Percentiles rank a stretch among this genome's conserved stretches.
phyloP scores from a whole-genome alignment of 1,140 invertebrate genomes.

The Orius laevigatus region DNA sequence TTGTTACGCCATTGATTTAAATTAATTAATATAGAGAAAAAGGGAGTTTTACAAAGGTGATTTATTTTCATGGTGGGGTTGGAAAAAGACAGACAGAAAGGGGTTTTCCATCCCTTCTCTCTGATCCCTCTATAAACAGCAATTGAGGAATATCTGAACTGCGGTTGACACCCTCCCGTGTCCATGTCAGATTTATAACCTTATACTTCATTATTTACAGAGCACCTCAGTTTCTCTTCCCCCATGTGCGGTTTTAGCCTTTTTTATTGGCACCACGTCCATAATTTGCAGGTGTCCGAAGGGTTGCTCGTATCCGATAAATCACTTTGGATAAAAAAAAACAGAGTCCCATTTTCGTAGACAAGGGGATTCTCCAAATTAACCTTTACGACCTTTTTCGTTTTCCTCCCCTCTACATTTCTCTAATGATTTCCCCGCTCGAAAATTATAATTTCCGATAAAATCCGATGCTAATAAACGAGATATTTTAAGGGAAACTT shows the following conservation, averaged over 20 bases:
- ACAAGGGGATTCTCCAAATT: constrained; percentile 1
- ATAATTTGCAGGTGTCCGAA: constrained; percentile 12
- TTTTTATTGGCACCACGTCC: constrained; percentile 9
- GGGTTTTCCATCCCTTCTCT: neutral
- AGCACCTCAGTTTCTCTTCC: constrained; percentile 5
- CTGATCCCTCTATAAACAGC: constrained; percentile 12
- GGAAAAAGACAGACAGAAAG: too few species aligned
- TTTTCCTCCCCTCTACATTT: too few species aligned
- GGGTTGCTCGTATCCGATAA: neutral
- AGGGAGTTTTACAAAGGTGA: too few species aligned
- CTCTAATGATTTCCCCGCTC: too few species aligned
- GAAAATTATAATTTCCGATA: too few species aligned
- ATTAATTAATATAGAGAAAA: too few species aligned
- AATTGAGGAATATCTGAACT: constrained; percentile 9
- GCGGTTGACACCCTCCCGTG: constrained; percentile 6
- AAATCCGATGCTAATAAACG: too few species aligned
- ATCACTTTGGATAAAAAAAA: constrained; percentile 1
- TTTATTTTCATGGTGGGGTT: too few species aligned
- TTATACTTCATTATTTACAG: constrained; percentile 12
- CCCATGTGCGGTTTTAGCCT: constrained; percentile 1
- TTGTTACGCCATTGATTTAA: too few species aligned
- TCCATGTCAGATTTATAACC: constrained; percentile 11
- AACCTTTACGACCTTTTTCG: neutral
- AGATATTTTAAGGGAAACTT: too few species aligned
- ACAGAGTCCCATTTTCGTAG: neutral